phyloP scores from a whole-genome alignment of 2,888 invertebrate species.

The Torymus texanus region DNA sequence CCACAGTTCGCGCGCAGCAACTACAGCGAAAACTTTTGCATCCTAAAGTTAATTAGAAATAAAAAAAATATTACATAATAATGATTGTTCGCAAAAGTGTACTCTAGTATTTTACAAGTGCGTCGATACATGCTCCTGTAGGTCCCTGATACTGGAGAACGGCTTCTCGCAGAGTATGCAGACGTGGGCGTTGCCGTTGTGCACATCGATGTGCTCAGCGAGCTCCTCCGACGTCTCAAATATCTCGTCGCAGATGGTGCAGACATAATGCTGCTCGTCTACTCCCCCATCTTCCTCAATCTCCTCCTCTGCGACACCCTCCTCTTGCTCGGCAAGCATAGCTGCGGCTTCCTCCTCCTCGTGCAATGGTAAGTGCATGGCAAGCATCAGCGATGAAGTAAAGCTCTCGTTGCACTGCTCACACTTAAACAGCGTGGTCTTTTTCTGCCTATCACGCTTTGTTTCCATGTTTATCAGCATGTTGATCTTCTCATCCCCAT shows the following conservation, averaged over 20 bases:
- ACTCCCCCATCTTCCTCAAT: slow-evolving; percentile 3
- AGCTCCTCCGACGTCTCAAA: slow-evolving; percentile 66
- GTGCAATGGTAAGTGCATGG: slow-evolving; percentile 70
- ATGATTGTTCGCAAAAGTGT: background rate
- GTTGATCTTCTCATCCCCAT: slow-evolving; percentile 71
- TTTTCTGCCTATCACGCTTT: slow-evolving; percentile 52
- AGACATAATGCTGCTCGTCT: slow-evolving; percentile 61
- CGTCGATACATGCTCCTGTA: slow-evolving; percentile 70
- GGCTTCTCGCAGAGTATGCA: slow-evolving; percentile 71
- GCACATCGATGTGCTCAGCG: slow-evolving; percentile 68
- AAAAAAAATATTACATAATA: no score
- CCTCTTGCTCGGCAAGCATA: slow-evolving; percentile 69
- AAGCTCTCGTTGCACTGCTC: slow-evolving; percentile 66
- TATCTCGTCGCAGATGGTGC: slow-evolving; percentile 68
- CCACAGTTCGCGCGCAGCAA: no score
- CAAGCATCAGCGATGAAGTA: slow-evolving; percentile 66
- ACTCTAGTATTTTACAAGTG: slow-evolving; percentile 63
- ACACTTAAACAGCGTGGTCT: slow-evolving; percentile 61
- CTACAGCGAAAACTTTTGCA: no score
- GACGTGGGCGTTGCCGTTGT: slow-evolving; percentile 67
- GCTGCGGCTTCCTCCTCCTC: slow-evolving; percentile 66
- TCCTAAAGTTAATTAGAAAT: no score
- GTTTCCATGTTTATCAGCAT: slow-evolving; percentile 64
- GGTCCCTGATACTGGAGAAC: slow-evolving; percentile 67
- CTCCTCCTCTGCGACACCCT: slow-evolving; percentile 15